These are phyloP conservation scores for Cyaniris semiargus DNA, from an alignment of 2,888 invertebrate species.

Conservation along the genomic window DNA sequence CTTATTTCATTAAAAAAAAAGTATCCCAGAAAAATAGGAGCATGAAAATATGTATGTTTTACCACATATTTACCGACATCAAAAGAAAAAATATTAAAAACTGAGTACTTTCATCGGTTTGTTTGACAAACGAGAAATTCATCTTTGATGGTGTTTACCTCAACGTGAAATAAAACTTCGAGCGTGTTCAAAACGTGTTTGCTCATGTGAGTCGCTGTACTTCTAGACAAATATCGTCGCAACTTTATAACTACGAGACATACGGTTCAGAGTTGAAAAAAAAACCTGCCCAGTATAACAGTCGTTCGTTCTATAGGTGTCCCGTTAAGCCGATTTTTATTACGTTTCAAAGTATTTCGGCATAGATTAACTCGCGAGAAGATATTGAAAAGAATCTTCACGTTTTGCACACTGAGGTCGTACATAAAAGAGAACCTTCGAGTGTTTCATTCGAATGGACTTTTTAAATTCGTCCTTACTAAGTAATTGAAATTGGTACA, in stretches of 20 bases:
- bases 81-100: constrained; percentile 59
- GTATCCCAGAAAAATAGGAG: neutral
- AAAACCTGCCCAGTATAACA: constrained; percentile 49
- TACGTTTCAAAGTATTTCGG: constrained; percentile 66
- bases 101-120: constrained; percentile 55
- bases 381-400: constrained; percentile 46
- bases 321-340: constrained; percentile 74
- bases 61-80: constrained; percentile 39
- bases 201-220: constrained; percentile 54
- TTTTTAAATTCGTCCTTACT: constrained; percentile 28
- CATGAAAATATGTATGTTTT: constrained; percentile 11
- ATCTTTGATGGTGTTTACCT: constrained; percentile 70
- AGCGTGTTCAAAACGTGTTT: constrained; percentile 64
- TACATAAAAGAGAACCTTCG: constrained; percentile 39
- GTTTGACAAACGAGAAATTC: constrained; percentile 67
- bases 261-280: constrained; percentile 42
- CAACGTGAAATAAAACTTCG: constrained; percentile 68
- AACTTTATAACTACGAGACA: constrained; percentile 35
- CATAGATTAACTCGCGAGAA: constrained; percentile 64
- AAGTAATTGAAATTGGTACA: constrained; percentile 27
- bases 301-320: constrained; percentile 57
- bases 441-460: constrained; percentile 31
- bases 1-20: too few species aligned
- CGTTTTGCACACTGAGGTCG: constrained; percentile 35
- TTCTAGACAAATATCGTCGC: constrained; percentile 51